phyloP scores from a whole-genome alignment of 92 coral and sea anemone species.

The Epizoanthus rinbou region DNA sequence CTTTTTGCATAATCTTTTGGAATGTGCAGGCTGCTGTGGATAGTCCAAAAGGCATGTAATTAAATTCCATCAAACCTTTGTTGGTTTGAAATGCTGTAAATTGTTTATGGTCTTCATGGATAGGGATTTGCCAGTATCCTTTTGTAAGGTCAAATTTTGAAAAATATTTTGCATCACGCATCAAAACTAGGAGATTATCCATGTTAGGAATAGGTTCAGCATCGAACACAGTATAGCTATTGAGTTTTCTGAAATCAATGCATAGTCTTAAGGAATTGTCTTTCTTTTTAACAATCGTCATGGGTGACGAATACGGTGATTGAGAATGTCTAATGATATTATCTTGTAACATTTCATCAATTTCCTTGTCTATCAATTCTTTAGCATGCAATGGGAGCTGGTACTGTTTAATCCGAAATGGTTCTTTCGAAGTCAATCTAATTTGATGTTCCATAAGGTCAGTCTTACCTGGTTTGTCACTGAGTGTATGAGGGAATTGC shows the following conservation, averaged over 20 bases:
- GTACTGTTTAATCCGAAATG: conserved; percentile 29
- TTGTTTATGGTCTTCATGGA: conserved; percentile 17
- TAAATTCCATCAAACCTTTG: too few relatives aligned
- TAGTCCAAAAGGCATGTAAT: too few relatives aligned
- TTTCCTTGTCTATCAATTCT: conserved; percentile 5
- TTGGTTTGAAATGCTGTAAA: conserved; percentile 15
- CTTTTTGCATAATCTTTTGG: conserved; percentile 16
- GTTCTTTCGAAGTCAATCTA: conserved; percentile 5
- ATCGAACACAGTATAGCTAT: conserved; percentile 17
- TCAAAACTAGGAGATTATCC: conserved; percentile 23
- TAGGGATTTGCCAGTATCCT: conserved; percentile 18
- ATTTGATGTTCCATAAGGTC: conserved; percentile 29
- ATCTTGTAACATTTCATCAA: conserved; percentile 24
- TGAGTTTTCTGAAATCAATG: conserved; percentile 43
- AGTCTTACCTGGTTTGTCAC: conserved; percentile 35
- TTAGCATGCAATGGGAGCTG: conserved; percentile 10
- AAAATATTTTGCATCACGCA: conserved; percentile 13
- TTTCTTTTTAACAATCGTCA: conserved; percentile 15
- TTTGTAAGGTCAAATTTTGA: conserved; percentile 20
- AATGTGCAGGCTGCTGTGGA: too few relatives aligned
- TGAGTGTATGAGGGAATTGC: conserved; percentile 4
- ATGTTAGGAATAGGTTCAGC: conserved; percentile 34
- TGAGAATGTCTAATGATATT: conserved; percentile 24
- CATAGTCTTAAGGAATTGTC: conserved; percentile 30
- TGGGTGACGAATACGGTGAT: too few relatives aligned